Evolutionary conservation across 1,140 invertebrate species (phyloP), one percentile per base, ranked within the genome.

Genomic region (Diorhabda carinulata): DNA sequence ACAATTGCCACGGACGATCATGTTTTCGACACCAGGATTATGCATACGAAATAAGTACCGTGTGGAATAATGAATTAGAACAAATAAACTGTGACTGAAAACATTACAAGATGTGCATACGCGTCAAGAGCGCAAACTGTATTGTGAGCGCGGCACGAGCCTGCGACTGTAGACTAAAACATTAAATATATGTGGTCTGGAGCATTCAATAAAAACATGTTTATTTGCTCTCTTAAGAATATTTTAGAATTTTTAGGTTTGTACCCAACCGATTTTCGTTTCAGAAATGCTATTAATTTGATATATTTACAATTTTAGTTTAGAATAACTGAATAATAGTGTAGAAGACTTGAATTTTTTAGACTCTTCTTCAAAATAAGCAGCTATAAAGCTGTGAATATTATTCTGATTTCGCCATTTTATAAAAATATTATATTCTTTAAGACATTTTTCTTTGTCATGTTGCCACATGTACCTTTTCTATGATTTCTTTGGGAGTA

Each of bases 181-280:
- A 68, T 56, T 56, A 68, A 57, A 68, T 56, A 68, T 43, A 45
- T 40, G n/a, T 68, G 41, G 61, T 63, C 67, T 52, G 67, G 61
- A 61, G 67, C 67, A 42, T 3, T 40, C 40, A 47, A 10, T 42
- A 68, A 10, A 61, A 68, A 68, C 5, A 3, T 43, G 65, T 64
- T 47, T 8, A 68, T 42, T 68, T 68, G 6, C 43, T 68, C 40
- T 6, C 6, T 42, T 57, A 58, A 61, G 3, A 68, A 64, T n/a
- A 10, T 52, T 25, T 45, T 56, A 41, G 66, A 62, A 6, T 68
- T 68, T 60, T 63, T 63, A 25, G 60, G 60, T 64, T 52, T 68
- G 64, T 66, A 66, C 44, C 42, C 64, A 41, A 40, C 6, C n/a
- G 3, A 56, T 57, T 65, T 56, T 57, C 40, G 3, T 43, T 67